Evolutionary conservation across 2,113 vertebrate genomes (phyloP).

Genomic region (Apteryx mantelli): DNA sequence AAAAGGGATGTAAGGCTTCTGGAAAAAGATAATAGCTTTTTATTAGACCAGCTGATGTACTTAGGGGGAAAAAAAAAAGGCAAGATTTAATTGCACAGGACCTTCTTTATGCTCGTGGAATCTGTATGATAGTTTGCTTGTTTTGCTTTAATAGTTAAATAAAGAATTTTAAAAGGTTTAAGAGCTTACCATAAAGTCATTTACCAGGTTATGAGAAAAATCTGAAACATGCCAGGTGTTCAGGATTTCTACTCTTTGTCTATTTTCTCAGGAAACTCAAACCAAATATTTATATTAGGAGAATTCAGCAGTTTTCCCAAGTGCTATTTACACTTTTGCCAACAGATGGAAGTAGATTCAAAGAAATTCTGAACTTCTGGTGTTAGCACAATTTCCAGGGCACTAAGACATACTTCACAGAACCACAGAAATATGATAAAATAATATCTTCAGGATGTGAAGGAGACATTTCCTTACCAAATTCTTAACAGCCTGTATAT

Average conservation of each 20-base stretch:
- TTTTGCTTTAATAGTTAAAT: not conserved
- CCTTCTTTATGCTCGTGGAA: not conserved
- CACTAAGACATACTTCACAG: accelerated
- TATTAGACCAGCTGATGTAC: accelerated
- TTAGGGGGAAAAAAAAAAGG: accelerated
- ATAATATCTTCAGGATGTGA: not conserved
- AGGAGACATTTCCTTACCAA: not conserved
- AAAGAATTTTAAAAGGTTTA: not conserved
- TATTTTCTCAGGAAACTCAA: not conserved
- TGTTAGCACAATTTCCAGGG: accelerated
- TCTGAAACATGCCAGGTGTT: not conserved
- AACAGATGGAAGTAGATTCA: constrained; percentile 64
- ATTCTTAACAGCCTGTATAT: not conserved
- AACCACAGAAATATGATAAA: not conserved
- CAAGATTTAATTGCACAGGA: not conserved
- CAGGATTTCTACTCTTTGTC: not conserved
- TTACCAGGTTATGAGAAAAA: not conserved
- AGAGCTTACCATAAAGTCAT: not conserved
- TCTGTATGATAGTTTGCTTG: not conserved
- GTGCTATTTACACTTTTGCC: not conserved
- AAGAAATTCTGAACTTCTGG: not conserved
- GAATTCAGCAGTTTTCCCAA: not conserved
- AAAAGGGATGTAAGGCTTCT: not conserved
- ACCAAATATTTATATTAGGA: not conserved
- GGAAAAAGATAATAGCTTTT: not conserved